Percentiles rank a stretch among this genome's conserved stretches.
These are phyloP conservation scores for Diaphora mendica DNA, from an alignment of 2,888 invertebrate genomes.

Conservation along the genomic window DNA sequence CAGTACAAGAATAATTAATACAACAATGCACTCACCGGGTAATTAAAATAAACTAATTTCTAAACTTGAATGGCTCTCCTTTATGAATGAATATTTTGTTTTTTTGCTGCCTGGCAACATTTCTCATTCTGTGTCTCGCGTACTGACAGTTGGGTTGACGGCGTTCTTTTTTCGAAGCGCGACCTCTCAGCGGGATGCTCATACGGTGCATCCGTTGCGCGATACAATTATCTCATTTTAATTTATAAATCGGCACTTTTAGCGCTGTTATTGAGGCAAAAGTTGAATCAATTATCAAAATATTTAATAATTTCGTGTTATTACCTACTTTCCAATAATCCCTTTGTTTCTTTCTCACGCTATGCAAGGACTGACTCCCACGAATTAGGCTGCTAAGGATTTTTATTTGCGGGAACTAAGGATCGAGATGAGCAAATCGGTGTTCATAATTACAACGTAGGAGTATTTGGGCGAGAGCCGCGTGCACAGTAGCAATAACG, in stretches of 20 bases:
- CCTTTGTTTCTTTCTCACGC: constrained; percentile 79
- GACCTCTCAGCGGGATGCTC: constrained; percentile 79
- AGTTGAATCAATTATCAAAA: constrained; percentile 52
- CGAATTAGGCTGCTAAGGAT: constrained; percentile 77
- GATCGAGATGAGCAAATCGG: constrained; percentile 80
- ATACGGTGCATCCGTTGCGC: constrained; percentile 81
- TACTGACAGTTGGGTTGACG: constrained; percentile 82
- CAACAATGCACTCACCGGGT: constrained; percentile 81
- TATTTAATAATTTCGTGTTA: constrained; percentile 45
- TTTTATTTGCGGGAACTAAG: constrained; percentile 79
- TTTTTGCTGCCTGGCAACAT: constrained; percentile 76
- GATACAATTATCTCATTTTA: constrained; percentile 81
- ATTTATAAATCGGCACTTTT: constrained; percentile 74
- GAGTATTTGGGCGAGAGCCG: constrained; percentile 78
- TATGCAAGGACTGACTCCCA: constrained; percentile 77
- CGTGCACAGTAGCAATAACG: constrained; percentile 85
- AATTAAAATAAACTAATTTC: constrained; percentile 87
- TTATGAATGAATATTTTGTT: constrained; percentile 80
- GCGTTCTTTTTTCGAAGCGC: constrained; percentile 78
- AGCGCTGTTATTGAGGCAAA: constrained; percentile 55
- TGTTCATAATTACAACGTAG: constrained; percentile 79
- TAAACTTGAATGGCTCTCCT: constrained; percentile 74
- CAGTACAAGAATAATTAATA: constrained; percentile 78
- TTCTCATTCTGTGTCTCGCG: constrained; percentile 78
- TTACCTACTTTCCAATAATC: constrained; percentile 50